Evolutionary conservation across 1,140 invertebrate genomes (phyloP).

Genomic region (Microplitis mediator): DNA sequence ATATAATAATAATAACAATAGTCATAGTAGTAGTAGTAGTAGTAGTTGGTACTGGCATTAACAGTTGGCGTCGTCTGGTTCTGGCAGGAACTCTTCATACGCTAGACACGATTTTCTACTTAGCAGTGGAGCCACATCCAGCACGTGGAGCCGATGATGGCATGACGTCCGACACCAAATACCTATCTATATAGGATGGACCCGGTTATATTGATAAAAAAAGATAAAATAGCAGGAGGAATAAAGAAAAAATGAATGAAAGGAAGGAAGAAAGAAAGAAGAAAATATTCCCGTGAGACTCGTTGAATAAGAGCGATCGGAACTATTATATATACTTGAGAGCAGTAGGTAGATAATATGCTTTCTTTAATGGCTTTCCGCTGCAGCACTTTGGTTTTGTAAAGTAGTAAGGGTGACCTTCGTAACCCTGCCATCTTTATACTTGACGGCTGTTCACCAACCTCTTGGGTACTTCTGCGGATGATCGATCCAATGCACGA

Average conservation of each 20-base stretch:
- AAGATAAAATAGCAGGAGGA: background rate
- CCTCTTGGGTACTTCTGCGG: background rate
- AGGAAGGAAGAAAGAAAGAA: background rate
- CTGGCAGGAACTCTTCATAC: constrained; percentile 30
- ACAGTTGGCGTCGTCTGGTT: constrained; percentile 23
- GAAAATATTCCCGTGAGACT: constrained; percentile 4
- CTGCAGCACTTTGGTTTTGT: constrained; percentile 5
- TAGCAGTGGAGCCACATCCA: constrained; percentile 16
- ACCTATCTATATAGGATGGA: background rate
- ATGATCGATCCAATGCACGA: background rate
- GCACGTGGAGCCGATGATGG: background rate
- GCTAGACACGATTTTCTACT: constrained; percentile 40
- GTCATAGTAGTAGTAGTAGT: background rate
- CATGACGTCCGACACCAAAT: background rate
- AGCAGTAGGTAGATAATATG: constrained; percentile 16
- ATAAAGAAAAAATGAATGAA: background rate
- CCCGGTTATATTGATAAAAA: background rate
- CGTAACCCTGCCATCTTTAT: background rate
- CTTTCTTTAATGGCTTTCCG: constrained; percentile 25
- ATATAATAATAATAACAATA: background rate
- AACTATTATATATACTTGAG: background rate
- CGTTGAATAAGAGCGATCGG: background rate
- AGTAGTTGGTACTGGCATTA: constrained; percentile 15
- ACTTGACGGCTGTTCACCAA: background rate
- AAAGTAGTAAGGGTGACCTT: background rate